These are phyloP conservation scores for Rhamnusium bicolor DNA, from an alignment of 2,888 invertebrate species.

Conservation along the genomic window DNA sequence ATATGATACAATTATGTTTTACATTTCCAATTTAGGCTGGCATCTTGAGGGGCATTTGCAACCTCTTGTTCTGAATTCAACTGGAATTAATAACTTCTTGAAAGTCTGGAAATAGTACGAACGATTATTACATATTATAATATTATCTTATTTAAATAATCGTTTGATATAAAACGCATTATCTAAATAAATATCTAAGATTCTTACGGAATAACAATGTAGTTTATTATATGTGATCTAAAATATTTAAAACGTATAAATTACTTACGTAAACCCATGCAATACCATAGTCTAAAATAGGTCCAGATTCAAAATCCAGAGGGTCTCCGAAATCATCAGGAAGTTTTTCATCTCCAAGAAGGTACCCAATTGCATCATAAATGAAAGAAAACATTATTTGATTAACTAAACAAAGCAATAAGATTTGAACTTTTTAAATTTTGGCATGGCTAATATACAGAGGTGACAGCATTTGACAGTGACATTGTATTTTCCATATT, in stretches of 20 bases:
- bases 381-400: slow-evolving; percentile 48
- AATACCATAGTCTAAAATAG: slow-evolving; percentile 62
- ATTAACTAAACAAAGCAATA: neutral
- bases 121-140: no score
- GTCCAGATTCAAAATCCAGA: slow-evolving; percentile 63
- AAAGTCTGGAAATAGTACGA: slow-evolving; percentile 56
- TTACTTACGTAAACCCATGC: slow-evolving; percentile 61
- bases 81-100: slow-evolving; percentile 55
- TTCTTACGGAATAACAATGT: no score
- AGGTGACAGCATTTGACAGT: neutral
- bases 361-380: slow-evolving; percentile 57
- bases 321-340: slow-evolving; percentile 58
- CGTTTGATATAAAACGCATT: no score
- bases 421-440: slow-evolving; percentile 30
- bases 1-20: slow-evolving; percentile 40
- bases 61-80: slow-evolving; percentile 41
- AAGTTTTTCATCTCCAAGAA: slow-evolving; percentile 56
- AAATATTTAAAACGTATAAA: no score
- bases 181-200: neutral
- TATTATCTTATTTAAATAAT: neutral
- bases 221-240: no score
- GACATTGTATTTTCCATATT: neutral
- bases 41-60: slow-evolving; percentile 45
- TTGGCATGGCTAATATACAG: slow-evolving; percentile 6
- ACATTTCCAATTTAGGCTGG: slow-evolving; percentile 43